phyloP scores from a whole-genome alignment of 2,113 vertebrate species.

The Eonycteris spelaea region DNA sequence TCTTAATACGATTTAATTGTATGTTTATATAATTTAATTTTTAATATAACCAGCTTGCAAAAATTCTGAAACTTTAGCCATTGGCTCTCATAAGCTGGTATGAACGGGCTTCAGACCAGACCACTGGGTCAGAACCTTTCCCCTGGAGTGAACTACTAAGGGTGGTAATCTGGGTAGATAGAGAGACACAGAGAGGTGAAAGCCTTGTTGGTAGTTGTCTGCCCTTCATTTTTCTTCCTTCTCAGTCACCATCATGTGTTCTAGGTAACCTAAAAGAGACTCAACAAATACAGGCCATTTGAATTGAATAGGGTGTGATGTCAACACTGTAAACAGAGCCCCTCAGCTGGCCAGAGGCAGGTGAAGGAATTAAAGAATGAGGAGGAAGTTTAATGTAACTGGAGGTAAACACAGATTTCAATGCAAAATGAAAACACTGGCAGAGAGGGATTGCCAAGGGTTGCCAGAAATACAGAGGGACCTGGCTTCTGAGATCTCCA shows the following conservation, averaged over 20 bases:
- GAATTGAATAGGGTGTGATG: not conserved
- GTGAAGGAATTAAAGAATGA: not conserved
- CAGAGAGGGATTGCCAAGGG: not conserved
- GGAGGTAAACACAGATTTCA: constrained; percentile 11
- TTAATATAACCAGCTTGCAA: not conserved
- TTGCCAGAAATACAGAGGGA: not conserved
- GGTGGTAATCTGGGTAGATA: not conserved
- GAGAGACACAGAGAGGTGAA: not conserved
- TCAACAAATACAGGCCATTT: not conserved
- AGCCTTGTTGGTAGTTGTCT: not conserved
- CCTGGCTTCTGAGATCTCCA: not conserved
- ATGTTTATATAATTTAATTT: not conserved
- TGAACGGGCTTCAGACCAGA: not conserved
- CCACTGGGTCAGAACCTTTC: not conserved
- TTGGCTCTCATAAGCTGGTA: not conserved
- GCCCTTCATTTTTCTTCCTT: not conserved
- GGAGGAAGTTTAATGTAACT: not conserved
- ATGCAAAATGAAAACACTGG: not conserved
- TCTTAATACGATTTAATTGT: not conserved
- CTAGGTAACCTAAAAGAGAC: not conserved
- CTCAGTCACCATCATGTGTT: not conserved
- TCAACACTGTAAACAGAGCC: not conserved
- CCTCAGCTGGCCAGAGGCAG: constrained; percentile 33
- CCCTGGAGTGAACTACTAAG: not conserved
- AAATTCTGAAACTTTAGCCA: not conserved